Evolutionary conservation across 1,140 invertebrate species (phyloP), one percentile per base, ranked within the genome.

Genomic region (Daktulosphaira vitifoliae): DNA sequence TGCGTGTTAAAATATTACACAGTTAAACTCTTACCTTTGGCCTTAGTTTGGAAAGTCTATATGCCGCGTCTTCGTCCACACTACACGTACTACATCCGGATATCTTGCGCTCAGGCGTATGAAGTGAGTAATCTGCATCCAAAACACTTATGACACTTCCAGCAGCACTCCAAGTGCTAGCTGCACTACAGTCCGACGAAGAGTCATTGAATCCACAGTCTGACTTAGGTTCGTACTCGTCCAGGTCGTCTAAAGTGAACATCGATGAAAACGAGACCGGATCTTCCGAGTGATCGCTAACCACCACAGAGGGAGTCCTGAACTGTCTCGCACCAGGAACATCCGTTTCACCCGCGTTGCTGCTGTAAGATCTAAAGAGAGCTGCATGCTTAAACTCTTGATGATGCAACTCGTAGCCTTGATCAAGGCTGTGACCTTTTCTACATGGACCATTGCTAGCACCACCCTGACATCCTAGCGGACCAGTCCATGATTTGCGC

Each of bases 281-380:
- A 68, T 87, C 86, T 71, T 89, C 87, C 0, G 86, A 88, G 71
- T 89, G 88, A 73, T 90, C 88, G 69, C 86, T 89, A 1, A 90
- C 85, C 3, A 90, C 87, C 16, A 90, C 87, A 18, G 86, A 88
- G 0, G 88, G 87, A 0, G 87, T 89, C 29, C 87, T 74, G 71
- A 86, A 85, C 65, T 72, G 74, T 5, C 70, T 67, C 16, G 70
- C 29, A 6, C 8, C 46, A 4, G 38, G 46, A 16, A 29, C 8
- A 16, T 0, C 64, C 64, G 16, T 37, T 50, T 1, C 25, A 8
- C 3, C 68, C 68, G 38, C 69, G 68, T 22, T 68, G 29, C 29
- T 33, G 29, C 29, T 33, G 29, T 6, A 33, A 68, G 56, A 66
- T 68, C 39, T 16, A 23, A 68, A 16, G 11, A 46, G 25, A 37